Conservation (phyloP, 2,113 vertebrate species). For the Lagopus leucura region DNA sequence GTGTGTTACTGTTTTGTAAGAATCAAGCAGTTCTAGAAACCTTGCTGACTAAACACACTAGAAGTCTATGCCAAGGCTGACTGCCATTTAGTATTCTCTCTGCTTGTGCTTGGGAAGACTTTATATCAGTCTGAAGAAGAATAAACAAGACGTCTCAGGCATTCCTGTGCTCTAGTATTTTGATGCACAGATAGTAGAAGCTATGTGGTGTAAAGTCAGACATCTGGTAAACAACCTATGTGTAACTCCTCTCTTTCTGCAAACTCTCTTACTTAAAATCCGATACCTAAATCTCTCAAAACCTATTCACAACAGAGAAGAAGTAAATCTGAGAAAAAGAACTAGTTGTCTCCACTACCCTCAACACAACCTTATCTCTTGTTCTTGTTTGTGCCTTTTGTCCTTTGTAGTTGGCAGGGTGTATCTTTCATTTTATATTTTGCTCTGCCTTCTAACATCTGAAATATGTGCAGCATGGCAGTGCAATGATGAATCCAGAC, state of each 20-base stretch:
- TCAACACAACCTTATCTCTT: not conserved
- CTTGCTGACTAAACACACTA: not conserved
- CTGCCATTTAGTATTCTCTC: not conserved
- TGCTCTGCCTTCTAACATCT: not conserved
- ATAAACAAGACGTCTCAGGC: slow-evolving; percentile 36
- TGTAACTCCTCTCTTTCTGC: not conserved
- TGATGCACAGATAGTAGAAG: slow-evolving; percentile 16
- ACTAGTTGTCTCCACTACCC: not conserved
- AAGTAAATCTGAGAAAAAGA: not conserved
- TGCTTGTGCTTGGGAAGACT: slow-evolving; percentile 35
- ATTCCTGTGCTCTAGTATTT: slow-evolving; percentile 8
- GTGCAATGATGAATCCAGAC: not conserved
- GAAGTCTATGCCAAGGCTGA: slow-evolving; percentile 7
- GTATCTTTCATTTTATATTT: not conserved
- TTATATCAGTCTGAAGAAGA: slow-evolving; percentile 17
- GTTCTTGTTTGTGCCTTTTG: not conserved
- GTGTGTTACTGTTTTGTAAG: not conserved
- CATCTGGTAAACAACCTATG: not conserved
- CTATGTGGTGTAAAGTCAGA: not conserved
- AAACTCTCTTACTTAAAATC: slow-evolving; percentile 19
- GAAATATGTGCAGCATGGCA: not conserved
- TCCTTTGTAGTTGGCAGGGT: not conserved
- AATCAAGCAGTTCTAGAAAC: not conserved
- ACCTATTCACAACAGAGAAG: not conserved
- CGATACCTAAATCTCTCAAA: not conserved